Evolutionary conservation across 2,113 vertebrate species (phyloP), one percentile per base, ranked within the genome.

Genomic region (Centropristis striata): DNA sequence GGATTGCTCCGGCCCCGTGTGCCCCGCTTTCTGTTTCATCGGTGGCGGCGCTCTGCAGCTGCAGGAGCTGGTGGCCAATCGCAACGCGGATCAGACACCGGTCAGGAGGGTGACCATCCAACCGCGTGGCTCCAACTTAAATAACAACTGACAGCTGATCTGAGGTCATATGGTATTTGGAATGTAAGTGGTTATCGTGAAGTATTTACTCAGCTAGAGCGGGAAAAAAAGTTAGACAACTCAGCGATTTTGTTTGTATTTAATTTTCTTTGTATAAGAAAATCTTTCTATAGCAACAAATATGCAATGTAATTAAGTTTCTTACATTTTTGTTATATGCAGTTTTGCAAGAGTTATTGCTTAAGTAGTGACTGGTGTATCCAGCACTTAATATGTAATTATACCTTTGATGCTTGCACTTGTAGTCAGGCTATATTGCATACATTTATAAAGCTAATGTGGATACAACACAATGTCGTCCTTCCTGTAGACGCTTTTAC

Each of bases 21-120:
- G 98, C 79, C 98, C 98, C 0, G 98, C 98, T 18, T 99, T 99
- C 89, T 98, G 97, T 81, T 99, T 99, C 90, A 98, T 99, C 0
- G 98, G 98, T 0, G 98, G 98, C 0, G 98, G 98, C 0, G 97
- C 97, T 0, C 94, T 99, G 39, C 97, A 99, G 75, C 94, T 99
- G 10, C 98, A 99, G 87, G 98, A 99, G 93, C 94, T 98, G 27
- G 98, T 98, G 83, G 96, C 96, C 88, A 96, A 96, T 88, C 97
- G 96, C 46, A 95, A 91, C 1, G 93, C 95, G 8, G 95, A 96
- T 81, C 95, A 93, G 88, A 94, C 94, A 2, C 96, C 97, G 0
- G 97, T 98, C 78, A 90, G 97, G 20, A 96, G 97, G 88, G 97
- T 98, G 42, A 97, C 96, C 87, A 97, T 98, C 5, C 94, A 95